Evolutionary conservation across 2,113 vertebrate species (phyloP).

Genomic region (Balaenoptera acutorostrata): DNA sequence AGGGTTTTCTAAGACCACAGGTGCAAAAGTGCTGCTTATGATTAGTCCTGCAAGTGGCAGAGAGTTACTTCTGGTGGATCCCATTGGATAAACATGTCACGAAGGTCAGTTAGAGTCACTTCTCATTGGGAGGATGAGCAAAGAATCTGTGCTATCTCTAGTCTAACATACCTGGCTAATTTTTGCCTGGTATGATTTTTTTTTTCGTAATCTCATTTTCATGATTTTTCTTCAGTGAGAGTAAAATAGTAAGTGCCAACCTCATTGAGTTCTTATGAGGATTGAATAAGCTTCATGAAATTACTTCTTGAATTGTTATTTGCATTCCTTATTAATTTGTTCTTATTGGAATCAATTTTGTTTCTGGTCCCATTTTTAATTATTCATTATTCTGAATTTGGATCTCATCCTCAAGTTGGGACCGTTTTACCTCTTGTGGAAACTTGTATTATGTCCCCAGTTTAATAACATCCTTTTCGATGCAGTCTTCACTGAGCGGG

Average conservation of each 20-base stretch:
- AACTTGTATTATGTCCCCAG: not conserved
- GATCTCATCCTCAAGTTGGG: not conserved
- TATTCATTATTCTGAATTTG: not conserved
- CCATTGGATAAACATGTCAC: not conserved
- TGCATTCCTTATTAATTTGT: not conserved
- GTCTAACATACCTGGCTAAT: not conserved
- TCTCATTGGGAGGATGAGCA: not conserved
- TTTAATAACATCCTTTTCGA: not conserved
- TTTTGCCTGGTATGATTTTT: not conserved
- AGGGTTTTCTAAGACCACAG: not conserved
- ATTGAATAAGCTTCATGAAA: not conserved
- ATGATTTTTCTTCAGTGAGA: not conserved
- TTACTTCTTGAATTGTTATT: not conserved
- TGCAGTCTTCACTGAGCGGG: not conserved
- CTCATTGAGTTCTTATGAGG: not conserved
- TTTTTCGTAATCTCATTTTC: not conserved
- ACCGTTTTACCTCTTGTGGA: not conserved
- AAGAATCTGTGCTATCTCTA: not conserved
- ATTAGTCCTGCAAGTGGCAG: too few relatives aligned
- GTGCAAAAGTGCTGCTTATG: not conserved
- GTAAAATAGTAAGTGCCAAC: not conserved
- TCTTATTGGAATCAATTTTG: not conserved
- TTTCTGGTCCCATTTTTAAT: not conserved
- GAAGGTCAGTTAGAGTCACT: not conserved
- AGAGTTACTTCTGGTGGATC: not conserved